Evolutionary conservation across 2,888 invertebrate species (phyloP), one percentile per base, ranked within the genome.

Genomic region (Dimorphilus gyrociliatus): DNA sequence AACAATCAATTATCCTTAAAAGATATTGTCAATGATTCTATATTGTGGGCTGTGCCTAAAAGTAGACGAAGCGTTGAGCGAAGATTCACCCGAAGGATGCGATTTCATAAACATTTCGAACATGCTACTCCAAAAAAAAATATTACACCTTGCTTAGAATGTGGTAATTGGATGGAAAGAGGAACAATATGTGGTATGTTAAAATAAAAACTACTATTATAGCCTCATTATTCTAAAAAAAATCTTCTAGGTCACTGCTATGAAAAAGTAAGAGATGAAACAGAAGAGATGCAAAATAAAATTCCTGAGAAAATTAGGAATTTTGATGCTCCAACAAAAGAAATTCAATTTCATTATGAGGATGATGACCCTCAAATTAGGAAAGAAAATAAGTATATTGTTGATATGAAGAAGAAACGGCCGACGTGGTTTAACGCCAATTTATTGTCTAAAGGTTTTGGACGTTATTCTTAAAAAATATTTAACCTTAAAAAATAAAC

Each of bases 401-500:
- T 90, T 12, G 85, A 88, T 67, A 41, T 57, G 70, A 69, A 77
- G 27, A 84, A 80, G 55, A 72, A 76, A 33, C 69, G 86, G 38
- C 88, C 88, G 3, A 63, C 72, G 23, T 90, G 86, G 85, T 90
- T 86, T 53, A 75, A 78, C 42, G 75, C 74, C 48, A 82, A 84
- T 64, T 68, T 88, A 29, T 62, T 84, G 29, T 46, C 42, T 18
- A 55, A 51, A 34, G 42, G 27, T 16, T 27, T 29, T 30, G 29
- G 29, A 14, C 19, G 30, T 13, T 29, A 29, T 15, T 14, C 13
- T 14, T 30, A 29, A 10, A 30, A 25, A 25, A 14, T 23, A 37
- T 39, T 36, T 10, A n/a, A 21, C 21, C 8, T n/a, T 21, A 21
- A 21, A 10, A 21, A 21, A n/a, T n/a, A n/a, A n/a, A n/a, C n/a